Evolutionary conservation across 2,888 invertebrate species (phyloP).

Genomic region (Cepaea hortensis): DNA sequence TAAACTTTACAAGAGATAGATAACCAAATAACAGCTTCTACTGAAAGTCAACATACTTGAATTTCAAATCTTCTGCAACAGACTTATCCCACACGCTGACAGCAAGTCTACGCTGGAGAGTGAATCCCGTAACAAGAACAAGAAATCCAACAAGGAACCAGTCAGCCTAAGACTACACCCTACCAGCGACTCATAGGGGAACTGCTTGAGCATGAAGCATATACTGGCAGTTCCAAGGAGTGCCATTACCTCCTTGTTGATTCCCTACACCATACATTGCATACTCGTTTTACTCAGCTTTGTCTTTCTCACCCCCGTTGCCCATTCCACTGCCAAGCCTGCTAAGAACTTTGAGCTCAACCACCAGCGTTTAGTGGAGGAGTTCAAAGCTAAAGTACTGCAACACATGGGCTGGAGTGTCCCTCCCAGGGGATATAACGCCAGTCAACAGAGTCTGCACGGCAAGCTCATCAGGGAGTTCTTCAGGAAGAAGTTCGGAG

Average conservation of each 20-base stretch:
- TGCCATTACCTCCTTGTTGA: neutral
- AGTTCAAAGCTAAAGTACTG: constrained; percentile 7
- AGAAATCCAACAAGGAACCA: too few species aligned
- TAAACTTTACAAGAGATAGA: too few species aligned
- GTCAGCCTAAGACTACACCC: too few species aligned
- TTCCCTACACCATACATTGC: neutral
- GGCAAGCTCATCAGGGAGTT: too few species aligned
- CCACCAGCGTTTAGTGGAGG: neutral
- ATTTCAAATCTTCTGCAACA: too few species aligned
- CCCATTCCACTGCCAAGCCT: neutral
- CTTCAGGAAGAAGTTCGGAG: neutral
- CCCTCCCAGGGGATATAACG: neutral
- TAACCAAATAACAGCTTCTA: too few species aligned
- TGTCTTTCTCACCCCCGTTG: neutral
- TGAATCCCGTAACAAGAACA: too few species aligned
- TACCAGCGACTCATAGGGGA: too few species aligned
- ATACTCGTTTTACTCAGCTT: neutral
- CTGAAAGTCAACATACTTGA: too few species aligned
- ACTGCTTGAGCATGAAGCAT: constrained; percentile 7
- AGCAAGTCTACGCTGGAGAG: too few species aligned
- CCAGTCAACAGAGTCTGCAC: neutral
- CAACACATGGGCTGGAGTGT: neutral
- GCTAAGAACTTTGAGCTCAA: neutral
- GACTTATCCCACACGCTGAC: too few species aligned
- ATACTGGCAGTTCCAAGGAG: neutral